A percentile compares a stretch with the other conserved stretches of the same genome.
phyloP scores from a whole-genome alignment of 2,797 vertebrate species.

The Halcyon smyrnensis region DNA sequence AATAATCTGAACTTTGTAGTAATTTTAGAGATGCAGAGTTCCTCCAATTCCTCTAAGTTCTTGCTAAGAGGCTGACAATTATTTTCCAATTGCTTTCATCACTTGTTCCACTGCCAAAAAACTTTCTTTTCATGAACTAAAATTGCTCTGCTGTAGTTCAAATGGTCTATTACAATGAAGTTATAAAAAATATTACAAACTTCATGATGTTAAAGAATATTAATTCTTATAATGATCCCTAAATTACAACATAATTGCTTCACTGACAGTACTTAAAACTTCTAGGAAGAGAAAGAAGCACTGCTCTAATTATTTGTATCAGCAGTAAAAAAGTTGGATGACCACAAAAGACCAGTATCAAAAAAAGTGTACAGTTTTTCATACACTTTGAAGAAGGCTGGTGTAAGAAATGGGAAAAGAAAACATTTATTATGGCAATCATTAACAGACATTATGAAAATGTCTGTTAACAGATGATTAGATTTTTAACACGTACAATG shows the following conservation, averaged over 20 bases:
- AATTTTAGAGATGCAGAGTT: background rate
- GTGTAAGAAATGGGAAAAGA: background rate
- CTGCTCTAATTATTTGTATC: background rate
- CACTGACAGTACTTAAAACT: background rate
- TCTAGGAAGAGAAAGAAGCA: background rate
- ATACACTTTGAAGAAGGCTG: background rate
- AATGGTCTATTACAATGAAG: background rate
- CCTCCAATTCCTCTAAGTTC: background rate
- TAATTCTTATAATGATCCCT: slow-evolving; percentile 5
- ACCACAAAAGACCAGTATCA: background rate
- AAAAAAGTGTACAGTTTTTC: background rate
- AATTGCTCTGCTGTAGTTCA: slow-evolving; percentile 18
- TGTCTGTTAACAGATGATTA: background rate
- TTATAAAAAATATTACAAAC: slow-evolving; percentile 11
- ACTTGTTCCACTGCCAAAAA: slow-evolving; percentile 16
- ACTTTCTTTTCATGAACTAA: background rate
- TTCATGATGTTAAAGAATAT: slow-evolving; percentile 9
- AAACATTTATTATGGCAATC: background rate
- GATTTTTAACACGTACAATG: background rate
- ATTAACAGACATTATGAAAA: background rate
- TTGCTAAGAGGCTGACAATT: background rate
- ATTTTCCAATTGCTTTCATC: slow-evolving; percentile 18
- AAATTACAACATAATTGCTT: slow-evolving; percentile 31
- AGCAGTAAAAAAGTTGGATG: background rate
- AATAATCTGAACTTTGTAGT: background rate